Evolutionary conservation across 2,888 invertebrate species (phyloP), one percentile per base, ranked within the genome.

Genomic region (Drosophila tripunctata): DNA sequence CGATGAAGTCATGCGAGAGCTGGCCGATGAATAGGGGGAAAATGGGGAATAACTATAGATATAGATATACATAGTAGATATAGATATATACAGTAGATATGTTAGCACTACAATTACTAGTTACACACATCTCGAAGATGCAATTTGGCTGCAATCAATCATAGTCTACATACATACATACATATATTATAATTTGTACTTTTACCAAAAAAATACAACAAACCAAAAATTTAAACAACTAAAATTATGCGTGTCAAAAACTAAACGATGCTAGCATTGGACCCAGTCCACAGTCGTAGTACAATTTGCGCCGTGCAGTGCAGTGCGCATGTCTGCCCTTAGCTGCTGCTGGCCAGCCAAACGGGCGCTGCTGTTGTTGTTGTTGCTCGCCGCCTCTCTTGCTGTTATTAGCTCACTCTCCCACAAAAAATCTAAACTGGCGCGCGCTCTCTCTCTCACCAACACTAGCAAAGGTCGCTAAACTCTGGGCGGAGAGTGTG

Each of bases 1-100:
- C 60, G 89, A 90, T 63, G 89, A 90, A 61, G 88, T 90, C 24
- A 60, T 89, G 64, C 81, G 89, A 30, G 89, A 89, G 50, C 52
- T 90, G 60, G 86, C 81, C 43, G 88, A 89, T 40, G 81, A 88
- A 54, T 56, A 38, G 48, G 52, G 30, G 3, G 0, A 31, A 4
- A n/a, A 8, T 21, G 33, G 2, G 14, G 30, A 5, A 22, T 14
- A 27, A n/a, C 22, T 19, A 24, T 27, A 17, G 2, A 15, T 21
- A 12, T 5, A 5, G 4, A 21, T 8, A 14, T 35, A n/a, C n/a
- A n/a, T n/a, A n/a, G n/a, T n/a, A n/a, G n/a, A n/a, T n/a, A n/a
- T n/a, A n/a, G n/a, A n/a, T n/a, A n/a, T n/a, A n/a, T n/a, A n/a
- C n/a, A 45, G 10, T 17, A 41, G n/a, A n/a, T n/a, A n/a, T n/a